Conservation (phyloP, 2,113 vertebrate genomes). For the Clarias gariepinus region DNA sequence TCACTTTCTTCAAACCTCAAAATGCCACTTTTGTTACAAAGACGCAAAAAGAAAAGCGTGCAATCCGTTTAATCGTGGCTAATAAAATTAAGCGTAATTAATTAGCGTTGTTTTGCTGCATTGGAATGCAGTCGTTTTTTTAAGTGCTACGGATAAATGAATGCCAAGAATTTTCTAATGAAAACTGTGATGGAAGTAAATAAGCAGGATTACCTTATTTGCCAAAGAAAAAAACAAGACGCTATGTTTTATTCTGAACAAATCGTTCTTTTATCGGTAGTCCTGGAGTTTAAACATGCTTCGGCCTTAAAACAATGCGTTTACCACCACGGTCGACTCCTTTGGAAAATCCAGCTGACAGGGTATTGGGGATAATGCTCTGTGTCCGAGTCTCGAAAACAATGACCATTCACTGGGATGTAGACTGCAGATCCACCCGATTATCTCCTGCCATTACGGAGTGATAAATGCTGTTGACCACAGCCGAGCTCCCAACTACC, state of each 20-base stretch:
- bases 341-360: neutral
- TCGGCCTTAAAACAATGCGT: neutral
- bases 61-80: conserved; percentile 23
- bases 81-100: conserved; percentile 29
- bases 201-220: neutral
- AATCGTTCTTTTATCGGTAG: neutral
- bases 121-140: neutral
- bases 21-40: neutral
- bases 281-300: neutral
- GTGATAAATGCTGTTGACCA: conserved; percentile 19
- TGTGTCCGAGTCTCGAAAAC: neutral
- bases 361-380: neutral
- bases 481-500: neutral
- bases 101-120: conserved; percentile 22
- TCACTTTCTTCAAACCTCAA: neutral
- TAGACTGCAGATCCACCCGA: conserved; percentile 1
- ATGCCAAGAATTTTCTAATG: neutral
- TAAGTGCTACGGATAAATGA: neutral
- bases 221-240: neutral
- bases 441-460: neutral
- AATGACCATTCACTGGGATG: neutral
- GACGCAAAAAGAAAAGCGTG: neutral
- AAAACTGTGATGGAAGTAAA: conserved; percentile 5
- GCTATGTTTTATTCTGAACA: neutral
- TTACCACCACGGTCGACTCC: neutral